Evolutionary conservation across 2,888 invertebrate species (phyloP), one percentile per base, ranked within the genome.

Genomic region (Acronicta alni): DNA sequence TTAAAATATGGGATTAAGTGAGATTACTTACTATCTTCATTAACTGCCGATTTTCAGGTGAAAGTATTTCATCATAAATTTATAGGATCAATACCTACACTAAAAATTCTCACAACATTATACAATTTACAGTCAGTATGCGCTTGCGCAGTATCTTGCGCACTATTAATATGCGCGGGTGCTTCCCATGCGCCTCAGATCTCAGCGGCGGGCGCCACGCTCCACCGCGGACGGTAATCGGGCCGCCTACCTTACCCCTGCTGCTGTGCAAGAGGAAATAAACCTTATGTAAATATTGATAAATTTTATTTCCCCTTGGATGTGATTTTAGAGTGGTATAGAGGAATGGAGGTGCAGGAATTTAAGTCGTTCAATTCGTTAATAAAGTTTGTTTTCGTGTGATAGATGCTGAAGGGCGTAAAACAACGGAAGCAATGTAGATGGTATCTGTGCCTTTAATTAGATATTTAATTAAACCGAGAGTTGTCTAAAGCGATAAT

Each of bases 191-290:
- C 79, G 82, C 83, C 80, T 91, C 72, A 81, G 92, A 93, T 93
- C 93, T 93, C 92, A 61, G 84, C 91, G 93, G 93, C 91, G 93
- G 93, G 92, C 93, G 93, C 87, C 86, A 82, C 90, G 92, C 88
- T 66, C 87, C 91, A 81, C 87, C 86, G 89, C 86, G 72, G 47
- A 63, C 87, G 81, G 86, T 89, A 90, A 89, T 89, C 85, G 87
- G 75, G 82, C 86, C 91, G 90, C 91, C 91, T 88, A 85, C 89
- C 86, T 84, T 78, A 82, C 85, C 67, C 80, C 67, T 67, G n/a
- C n/a, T 51, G 63, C 58, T 52, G 54, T 46, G 48, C 23, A 38
- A 6, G 1, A 3, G 23, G 77, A 75, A 37, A 30, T 26, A 0
- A 67, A 64, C 68, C 17, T 20, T 54, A 58, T 63, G 55, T 16